A percentile compares a stretch with the other conserved stretches of the same genome.
Conservation (phyloP, 2,797 vertebrate species). For the Schizopygopsis malacanthus region DNA sequence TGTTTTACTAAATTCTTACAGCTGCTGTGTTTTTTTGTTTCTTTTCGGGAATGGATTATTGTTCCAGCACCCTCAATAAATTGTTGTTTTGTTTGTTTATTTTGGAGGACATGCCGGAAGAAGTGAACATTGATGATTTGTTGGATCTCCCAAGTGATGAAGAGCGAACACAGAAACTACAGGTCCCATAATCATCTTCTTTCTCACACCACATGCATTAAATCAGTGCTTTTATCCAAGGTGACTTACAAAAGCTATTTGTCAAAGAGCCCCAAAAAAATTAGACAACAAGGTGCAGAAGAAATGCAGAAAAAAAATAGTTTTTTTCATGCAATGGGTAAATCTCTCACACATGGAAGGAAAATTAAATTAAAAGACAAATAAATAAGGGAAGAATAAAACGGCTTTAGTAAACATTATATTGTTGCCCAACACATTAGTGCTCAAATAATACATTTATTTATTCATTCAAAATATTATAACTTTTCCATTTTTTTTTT, state of each 20-base stretch:
- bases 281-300: not conserved
- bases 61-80: not conserved
- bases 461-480: not conserved
- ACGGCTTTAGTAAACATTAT: not conserved
- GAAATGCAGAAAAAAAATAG: not conserved
- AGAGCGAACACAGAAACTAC: conserved; percentile 76
- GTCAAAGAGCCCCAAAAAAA: not conserved
- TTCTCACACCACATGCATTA: not conserved
- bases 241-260: not conserved
- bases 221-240: not conserved
- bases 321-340: not conserved
- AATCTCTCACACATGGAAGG: not conserved
- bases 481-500: no score
- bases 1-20: not conserved
- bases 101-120: conserved; percentile 84
- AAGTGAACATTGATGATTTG: conserved; percentile 88
- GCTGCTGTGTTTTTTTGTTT: not conserved
- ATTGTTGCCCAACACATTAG: no score
- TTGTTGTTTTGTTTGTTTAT: conserved; percentile 21
- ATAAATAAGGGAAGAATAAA: not conserved
- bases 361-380: not conserved
- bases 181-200: conserved; percentile 70
- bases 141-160: conserved; percentile 82
- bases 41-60: not conserved
- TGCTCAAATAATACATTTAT: not conserved